Evolutionary conservation across 2,797 vertebrate species (phyloP).

Genomic region (Tympanoctomys barrerae): DNA sequence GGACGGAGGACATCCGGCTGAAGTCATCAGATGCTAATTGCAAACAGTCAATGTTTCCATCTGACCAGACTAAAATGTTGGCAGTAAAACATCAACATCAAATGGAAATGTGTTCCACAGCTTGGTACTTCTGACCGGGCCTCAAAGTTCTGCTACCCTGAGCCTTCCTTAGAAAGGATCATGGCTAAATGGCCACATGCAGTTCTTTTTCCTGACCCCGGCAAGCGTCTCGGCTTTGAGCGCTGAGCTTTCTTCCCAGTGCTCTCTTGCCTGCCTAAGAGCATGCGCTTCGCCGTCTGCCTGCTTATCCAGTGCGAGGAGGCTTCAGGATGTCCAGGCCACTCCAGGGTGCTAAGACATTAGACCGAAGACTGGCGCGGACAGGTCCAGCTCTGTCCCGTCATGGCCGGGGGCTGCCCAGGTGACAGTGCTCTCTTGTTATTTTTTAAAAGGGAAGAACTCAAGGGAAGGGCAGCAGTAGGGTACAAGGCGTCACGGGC

Average conservation of each 20-base stretch:
- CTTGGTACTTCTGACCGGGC: background rate
- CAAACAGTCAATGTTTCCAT: background rate
- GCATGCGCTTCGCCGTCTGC: background rate
- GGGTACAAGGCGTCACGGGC: background rate
- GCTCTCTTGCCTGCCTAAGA: background rate
- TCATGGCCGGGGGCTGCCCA: background rate
- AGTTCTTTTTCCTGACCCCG: background rate
- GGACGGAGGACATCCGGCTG: background rate
- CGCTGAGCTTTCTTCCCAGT: background rate
- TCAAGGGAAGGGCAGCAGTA: background rate
- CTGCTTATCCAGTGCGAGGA: background rate
- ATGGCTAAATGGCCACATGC: constrained; percentile 14
- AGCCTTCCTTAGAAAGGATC: background rate
- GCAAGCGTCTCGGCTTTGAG: background rate
- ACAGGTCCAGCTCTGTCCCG: background rate
- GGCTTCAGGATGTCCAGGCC: background rate
- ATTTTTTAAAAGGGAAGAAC: constrained; percentile 34
- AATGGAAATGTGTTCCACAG: background rate
- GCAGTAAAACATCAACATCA: background rate
- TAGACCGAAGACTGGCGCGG: background rate
- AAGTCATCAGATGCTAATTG: background rate
- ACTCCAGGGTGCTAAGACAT: background rate
- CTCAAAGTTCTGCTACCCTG: background rate
- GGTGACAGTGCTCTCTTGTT: background rate
- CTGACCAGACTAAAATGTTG: background rate